Conservation (phyloP, 92 coral and sea anemone species). For the Zoanthus solanderi region DNA sequence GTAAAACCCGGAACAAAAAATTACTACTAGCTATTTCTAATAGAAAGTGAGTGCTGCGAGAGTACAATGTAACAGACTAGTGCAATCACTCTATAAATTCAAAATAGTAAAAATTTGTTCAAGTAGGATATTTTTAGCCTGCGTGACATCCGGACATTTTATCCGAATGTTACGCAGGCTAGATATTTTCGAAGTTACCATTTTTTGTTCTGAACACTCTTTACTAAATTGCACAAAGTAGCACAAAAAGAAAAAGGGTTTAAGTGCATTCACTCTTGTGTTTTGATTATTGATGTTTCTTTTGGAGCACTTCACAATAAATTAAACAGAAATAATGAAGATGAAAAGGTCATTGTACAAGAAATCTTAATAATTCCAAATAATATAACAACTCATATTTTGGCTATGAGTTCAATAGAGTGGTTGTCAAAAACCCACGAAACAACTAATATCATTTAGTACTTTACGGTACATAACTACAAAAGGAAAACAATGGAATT, state of each 20-base stretch:
- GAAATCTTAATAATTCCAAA: slow-evolving; percentile 1
- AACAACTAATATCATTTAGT: slow-evolving; percentile 1
- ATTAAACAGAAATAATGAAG: background rate
- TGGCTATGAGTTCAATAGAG: background rate
- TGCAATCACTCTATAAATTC: background rate
- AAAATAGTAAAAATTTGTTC: background rate
- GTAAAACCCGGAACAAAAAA: too few relatives aligned
- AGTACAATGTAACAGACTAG: background rate
- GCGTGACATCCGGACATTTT: background rate
- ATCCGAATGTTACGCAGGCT: background rate
- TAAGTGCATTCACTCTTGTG: slow-evolving; percentile 1
- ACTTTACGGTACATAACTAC: background rate
- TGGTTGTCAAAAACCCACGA: background rate
- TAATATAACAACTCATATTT: background rate
- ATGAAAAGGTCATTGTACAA: background rate
- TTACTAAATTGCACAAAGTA: background rate
- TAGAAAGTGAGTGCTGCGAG: background rate
- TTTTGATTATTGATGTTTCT: slow-evolving; percentile 1
- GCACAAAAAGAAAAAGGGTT: background rate
- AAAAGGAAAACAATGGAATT: background rate
- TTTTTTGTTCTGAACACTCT: background rate
- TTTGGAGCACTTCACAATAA: slow-evolving; percentile 1
- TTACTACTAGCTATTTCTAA: background rate
- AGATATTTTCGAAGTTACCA: background rate
- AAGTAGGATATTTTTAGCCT: background rate